Evolutionary conservation across 1,140 invertebrate genomes (phyloP), one percentile per base, ranked within the genome.

Genomic region (Ceratina japonica): DNA sequence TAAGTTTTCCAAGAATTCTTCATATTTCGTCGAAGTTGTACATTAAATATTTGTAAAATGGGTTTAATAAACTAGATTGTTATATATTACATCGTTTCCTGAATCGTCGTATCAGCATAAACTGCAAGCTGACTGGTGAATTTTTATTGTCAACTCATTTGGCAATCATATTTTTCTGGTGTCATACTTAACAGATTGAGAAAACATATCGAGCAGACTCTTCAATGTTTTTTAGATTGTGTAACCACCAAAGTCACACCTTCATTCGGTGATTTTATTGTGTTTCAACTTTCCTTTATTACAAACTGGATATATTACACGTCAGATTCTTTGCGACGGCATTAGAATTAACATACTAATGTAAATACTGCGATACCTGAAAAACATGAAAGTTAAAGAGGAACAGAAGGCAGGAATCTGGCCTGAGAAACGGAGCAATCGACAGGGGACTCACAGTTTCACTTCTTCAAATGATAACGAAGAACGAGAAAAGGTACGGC

Each of bases 381-480:
- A 78, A 78, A 0, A 13, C 0, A 54, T 37, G 1, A 24, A 62
- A 2, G 12, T 62, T n/a, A 24, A 70, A 18, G 16, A 0, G 70
- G 18, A 27, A 59, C 18, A 16, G 18, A n/a, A 2, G 12, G 37
- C 7, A 15, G 16, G 1, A 20, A 73, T 51, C 64, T 44, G 70
- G 37, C 37, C 10, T 7, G 10, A 44, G 37, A 44, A 10, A 44
- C 5, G 37, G 5, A 44, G 5, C 5, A 44, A 44, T 44, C 2
- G 5, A 0, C 37, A 44, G 37, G 10, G 37, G 10, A 44, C 37
- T 44, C 66, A 51, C 20, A n/a, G n/a, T 56, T 66, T 88, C 95
- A 94, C 93, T 97, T 97, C 59, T 95, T 90, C 75, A 97, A 93
- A 88, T 97, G 96, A 91, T 97, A 95, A 87, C 96, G 94, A 51